These are phyloP conservation scores for Theodoxus fluviatilis DNA, from an alignment of 2,888 invertebrate species.

Conservation along the genomic window DNA sequence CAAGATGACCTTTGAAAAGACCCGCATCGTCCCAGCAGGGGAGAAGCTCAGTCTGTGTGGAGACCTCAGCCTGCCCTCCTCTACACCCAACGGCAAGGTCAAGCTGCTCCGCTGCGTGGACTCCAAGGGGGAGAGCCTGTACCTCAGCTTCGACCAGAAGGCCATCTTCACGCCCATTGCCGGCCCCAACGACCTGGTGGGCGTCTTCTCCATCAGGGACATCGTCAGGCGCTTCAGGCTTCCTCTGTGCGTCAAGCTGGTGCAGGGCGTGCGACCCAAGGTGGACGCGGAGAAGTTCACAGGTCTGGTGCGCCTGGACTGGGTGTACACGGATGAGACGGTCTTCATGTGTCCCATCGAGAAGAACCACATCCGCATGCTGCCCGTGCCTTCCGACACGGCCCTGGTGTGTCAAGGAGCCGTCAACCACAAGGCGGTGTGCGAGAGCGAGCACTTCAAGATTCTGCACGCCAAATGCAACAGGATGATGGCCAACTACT, in stretches of 20 bases:
- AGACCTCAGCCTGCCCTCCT: conserved; percentile 44
- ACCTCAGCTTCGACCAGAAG: conserved; percentile 84
- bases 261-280: conserved; percentile 87
- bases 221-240: conserved; percentile 82
- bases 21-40: conserved; percentile 52
- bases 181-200: conserved; percentile 91
- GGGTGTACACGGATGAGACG: conserved; percentile 60
- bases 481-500: conserved; percentile 59
- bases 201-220: conserved; percentile 90
- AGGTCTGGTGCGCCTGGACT: conserved; percentile 58
- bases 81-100: conserved; percentile 39
- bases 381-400: conserved; percentile 84
- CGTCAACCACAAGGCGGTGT: conserved; percentile 68
- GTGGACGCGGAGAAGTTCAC: conserved; percentile 55
- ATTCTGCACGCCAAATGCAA: conserved; percentile 49
- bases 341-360: conserved; percentile 61
- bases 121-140: conserved; percentile 81
- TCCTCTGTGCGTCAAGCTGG: conserved; percentile 89
- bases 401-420: conserved; percentile 76
- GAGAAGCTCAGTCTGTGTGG: conserved; percentile 60
- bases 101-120: conserved; percentile 85
- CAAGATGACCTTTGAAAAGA: conserved; percentile 51
- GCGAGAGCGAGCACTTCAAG: too few relatives aligned
- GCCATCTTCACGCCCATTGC: conserved; percentile 92
- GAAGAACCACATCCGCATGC: conserved; percentile 68